Conservation (phyloP, 2,888 invertebrate species). For the Andrena minutula region DNA sequence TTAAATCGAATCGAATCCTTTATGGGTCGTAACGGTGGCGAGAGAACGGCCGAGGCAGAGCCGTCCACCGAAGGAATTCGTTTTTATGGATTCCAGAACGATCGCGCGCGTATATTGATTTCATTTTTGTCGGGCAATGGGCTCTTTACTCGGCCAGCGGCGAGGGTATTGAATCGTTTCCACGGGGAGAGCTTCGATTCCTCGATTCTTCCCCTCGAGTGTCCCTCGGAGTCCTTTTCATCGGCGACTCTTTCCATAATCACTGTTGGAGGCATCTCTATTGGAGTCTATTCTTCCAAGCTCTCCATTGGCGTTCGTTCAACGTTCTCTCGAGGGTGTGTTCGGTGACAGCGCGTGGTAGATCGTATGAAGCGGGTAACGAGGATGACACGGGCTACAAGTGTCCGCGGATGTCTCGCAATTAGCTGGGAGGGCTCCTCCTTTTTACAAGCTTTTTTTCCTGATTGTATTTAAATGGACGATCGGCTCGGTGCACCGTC, state of each 20-base stretch:
- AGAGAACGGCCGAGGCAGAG: conserved; percentile 3
- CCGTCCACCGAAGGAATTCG: conserved; percentile 22
- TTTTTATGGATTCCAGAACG: conserved; percentile 36
- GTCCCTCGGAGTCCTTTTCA: neutral
- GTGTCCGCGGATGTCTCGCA: conserved; percentile 32
- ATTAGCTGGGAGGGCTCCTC: conserved; percentile 27
- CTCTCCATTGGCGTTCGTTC: neutral
- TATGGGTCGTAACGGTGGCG: conserved; percentile 36
- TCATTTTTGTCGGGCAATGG: neutral
- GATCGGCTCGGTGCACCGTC: conserved; percentile 14
- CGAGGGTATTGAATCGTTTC: conserved; percentile 1
- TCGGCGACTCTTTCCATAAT: neutral
- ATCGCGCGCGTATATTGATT: conserved; percentile 18
- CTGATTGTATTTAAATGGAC: conserved; percentile 56
- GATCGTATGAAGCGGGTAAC: conserved; percentile 16
- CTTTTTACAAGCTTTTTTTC: no score
- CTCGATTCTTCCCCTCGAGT: neutral
- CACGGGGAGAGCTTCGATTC: neutral
- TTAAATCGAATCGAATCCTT: conserved; percentile 32
- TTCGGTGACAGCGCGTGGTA: neutral
- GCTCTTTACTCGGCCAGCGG: neutral
- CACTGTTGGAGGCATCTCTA: neutral
- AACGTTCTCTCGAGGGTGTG: neutral
- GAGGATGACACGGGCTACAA: conserved; percentile 4
- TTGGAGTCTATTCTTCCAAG: neutral